Percentiles rank a stretch among this genome's conserved stretches.
phyloP scores from a whole-genome alignment of 2,113 vertebrate genomes.

The Aphyosemion australe region DNA sequence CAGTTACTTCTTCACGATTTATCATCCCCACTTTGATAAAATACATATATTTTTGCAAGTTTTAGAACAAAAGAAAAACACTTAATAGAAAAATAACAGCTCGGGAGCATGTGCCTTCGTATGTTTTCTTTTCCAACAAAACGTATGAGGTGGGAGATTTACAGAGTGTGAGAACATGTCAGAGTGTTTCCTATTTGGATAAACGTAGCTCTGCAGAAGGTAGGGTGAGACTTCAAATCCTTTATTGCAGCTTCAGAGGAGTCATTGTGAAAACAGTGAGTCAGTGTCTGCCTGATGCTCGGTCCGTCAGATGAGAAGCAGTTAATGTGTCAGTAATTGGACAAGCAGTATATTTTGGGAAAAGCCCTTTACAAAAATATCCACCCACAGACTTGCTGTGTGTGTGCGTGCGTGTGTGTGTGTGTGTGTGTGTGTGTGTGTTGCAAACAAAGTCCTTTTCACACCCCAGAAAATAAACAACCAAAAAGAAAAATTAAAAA shows the following conservation, averaged over 20 bases:
- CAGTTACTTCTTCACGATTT: no score
- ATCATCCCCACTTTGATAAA: no score
- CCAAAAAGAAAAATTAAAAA: slow-evolving; percentile 49
- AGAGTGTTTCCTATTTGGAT: slow-evolving; percentile 88
- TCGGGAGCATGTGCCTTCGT: neutral
- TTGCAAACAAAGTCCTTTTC: slow-evolving; percentile 46
- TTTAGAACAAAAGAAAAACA: neutral
- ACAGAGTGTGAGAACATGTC: slow-evolving; percentile 90
- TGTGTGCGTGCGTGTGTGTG: neutral
- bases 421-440: no score
- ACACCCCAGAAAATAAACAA: slow-evolving; percentile 68
- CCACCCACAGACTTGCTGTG: slow-evolving; percentile 67
- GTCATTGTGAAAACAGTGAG: slow-evolving; percentile 91
- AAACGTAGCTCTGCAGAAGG: slow-evolving; percentile 85
- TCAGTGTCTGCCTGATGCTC: slow-evolving; percentile 81
- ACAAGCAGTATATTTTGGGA: slow-evolving; percentile 72
- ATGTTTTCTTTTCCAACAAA: slow-evolving; percentile 34
- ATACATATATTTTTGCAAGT: neutral
- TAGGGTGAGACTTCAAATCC: slow-evolving; percentile 87
- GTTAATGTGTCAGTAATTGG: slow-evolving; percentile 86
- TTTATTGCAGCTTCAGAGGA: slow-evolving; percentile 83
- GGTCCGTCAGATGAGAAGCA: slow-evolving; percentile 89
- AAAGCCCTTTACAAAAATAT: slow-evolving; percentile 72
- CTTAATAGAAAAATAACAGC: neutral
- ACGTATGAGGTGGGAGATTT: slow-evolving; percentile 87